Base-by-base conservation (phyloP, 2,888 invertebrate genomes). In the Choristoneura rosaceana region DNA sequence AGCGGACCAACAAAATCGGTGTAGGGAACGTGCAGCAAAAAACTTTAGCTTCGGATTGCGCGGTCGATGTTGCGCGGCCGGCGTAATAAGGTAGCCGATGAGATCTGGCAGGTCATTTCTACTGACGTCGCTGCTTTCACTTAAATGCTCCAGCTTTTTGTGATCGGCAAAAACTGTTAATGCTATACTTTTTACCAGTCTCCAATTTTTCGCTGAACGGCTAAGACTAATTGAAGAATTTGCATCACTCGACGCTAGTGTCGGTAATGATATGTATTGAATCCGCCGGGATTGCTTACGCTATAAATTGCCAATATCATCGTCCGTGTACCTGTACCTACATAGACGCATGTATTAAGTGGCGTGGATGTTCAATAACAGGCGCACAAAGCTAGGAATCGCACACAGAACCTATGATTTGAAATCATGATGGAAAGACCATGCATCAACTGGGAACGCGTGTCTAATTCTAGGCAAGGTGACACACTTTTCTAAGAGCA, bases 1-100 rank as follows among this genome's bases (percentile, higher is more conserved):
- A 90, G 83, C 81, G 79, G 84, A 89, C 92, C 92, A 93, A 91
- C 92, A 90, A 91, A 92, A 92, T 91, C 88, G 90, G 84, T 91
- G 90, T 90, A 88, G 92, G 91, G 90, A 88, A 88, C 84, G 90
- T 86, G 88, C 84, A 82, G 90, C 90, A 92, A 93, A 93, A 93
- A 94, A 89, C 83, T 84, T 82, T 77, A 82, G 81, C 80, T 82
- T 83, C 81, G 84, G 87, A 85, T 87, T 82, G 85, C 86, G 78
- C 83, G 83, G 81, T 78, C 83, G 83, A 82, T 81, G 84, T 87
- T 86, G 88, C 89, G 79, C 77, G 78, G 77, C 79, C 81, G 76
- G 84, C 82, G 90, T 90, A 91, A 89, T 91, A 87, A 90, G 89
- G 88, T 85, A 88, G 88, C 82, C 76, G 82, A 80, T 80, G 82